A percentile compares a stretch with the other conserved stretches of the same genome.
These are phyloP conservation scores for Dicrostonyx torquatus DNA, from an alignment of 2,797 vertebrate genomes.

Conservation along the genomic window DNA sequence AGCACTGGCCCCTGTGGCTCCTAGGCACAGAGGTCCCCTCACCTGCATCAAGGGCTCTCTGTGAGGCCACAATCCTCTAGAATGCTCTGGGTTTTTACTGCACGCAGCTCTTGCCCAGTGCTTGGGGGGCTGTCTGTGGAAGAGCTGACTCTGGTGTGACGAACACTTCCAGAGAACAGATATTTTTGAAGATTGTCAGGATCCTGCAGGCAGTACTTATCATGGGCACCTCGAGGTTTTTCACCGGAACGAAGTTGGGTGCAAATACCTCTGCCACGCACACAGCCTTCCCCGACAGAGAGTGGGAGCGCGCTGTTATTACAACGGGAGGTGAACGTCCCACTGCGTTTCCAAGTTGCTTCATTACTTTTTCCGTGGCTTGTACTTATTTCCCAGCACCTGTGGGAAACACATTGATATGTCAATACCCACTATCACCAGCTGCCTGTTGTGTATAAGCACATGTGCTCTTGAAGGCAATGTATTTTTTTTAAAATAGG, in stretches of 20 bases:
- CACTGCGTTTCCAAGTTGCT: conserved; percentile 73
- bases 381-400: conserved; percentile 77
- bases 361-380: conserved; percentile 73
- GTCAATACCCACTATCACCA: conserved; percentile 57
- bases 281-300: conserved; percentile 66
- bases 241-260: conserved; percentile 69
- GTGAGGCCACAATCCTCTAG: conserved; percentile 43
- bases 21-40: fast-evolving
- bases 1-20: fast-evolving
- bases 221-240: conserved; percentile 71
- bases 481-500: conserved; percentile 18
- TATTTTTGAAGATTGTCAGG: conserved; percentile 66
- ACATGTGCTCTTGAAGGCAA: conserved; percentile 42
- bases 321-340: conserved; percentile 69
- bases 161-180: conserved; percentile 73
- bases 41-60: fast-evolving
- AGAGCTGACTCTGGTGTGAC: conserved; percentile 57
- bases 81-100: conserved; percentile 39
- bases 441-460: conserved; percentile 46
- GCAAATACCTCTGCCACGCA: conserved; percentile 57
- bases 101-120: not conserved
- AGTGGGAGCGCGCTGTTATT: conserved; percentile 46
- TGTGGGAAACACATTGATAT: conserved; percentile 69
- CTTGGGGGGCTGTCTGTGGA: conserved; percentile 45
- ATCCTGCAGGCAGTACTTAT: conserved; percentile 70